Evolutionary conservation across 2,113 vertebrate species (phyloP), one percentile per base, ranked within the genome.

Genomic region (Pithys albifrons): DNA sequence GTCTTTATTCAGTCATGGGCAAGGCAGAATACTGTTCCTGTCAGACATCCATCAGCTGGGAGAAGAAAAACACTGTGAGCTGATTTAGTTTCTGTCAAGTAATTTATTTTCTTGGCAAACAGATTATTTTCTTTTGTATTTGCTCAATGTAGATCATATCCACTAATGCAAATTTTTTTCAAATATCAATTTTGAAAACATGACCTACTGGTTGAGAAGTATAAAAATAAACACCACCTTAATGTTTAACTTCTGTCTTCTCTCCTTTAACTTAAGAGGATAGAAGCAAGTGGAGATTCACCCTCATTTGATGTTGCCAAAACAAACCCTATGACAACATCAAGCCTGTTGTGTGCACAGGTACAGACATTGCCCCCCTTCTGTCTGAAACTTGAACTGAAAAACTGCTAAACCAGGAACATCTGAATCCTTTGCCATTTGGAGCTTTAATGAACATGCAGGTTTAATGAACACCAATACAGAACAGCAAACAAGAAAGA

Each of bases 321-420:
- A 77, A 62, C 14, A 62, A 79, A 22, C 2, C 49, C 46, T 54
- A 27, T 2, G 3, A n/a, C 41, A 58, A 16, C 19, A 45, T 27
- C 31, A n/a, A 49, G 45, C 19, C 41, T 3, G 0, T 13, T 48
- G 14, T 1, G 0, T 12, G 23, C 6, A 31, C 7, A 69, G 3
- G n/a, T 29, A 29, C 9, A 65, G 29, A 46, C 3, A 20, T 46
- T 39, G 46, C 12, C 31, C 73, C 8, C 2, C 39, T 84, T 45
- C 54, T 59, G 65, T 13, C 28, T 46, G 55, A 93, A 85, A 58
- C 14, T 58, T 48, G 7, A 35, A 10, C 31, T 29, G 18, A 25
- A 37, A 69, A 48, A 35, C 2, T 4, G 24, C 20, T 72, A 29
- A 80, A 45, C 6, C 39, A 29, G 29, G 37, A 87, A 54, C 20